Percentiles rank a stretch among this genome's conserved stretches.
Evolutionary conservation across 2,113 vertebrate species (phyloP).

Genomic region (Mastomys coucha): DNA sequence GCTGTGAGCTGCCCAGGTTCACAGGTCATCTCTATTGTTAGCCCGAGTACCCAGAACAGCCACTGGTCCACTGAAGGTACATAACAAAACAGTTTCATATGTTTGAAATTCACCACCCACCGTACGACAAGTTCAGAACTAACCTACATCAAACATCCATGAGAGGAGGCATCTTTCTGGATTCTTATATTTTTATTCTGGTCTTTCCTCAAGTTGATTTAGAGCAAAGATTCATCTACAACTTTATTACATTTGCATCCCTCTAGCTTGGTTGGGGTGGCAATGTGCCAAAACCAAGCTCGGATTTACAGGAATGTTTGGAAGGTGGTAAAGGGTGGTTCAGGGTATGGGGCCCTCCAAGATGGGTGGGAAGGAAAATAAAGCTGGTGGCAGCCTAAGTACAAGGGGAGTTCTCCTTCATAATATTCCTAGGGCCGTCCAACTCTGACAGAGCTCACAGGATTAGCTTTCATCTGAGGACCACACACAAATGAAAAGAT

Average conservation of each 20-base stretch:
- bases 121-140: neutral
- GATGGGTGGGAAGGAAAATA: neutral
- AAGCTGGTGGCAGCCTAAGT: neutral
- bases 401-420: neutral
- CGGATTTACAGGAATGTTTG: neutral
- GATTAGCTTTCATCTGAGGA: neutral
- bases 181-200: neutral
- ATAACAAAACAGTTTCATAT: neutral
- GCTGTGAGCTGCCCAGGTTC: slow-evolving; percentile 30
- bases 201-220: slow-evolving; percentile 38
- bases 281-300: neutral
- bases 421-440: neutral
- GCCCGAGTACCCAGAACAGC: neutral
- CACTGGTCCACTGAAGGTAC: neutral
- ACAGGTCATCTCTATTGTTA: slow-evolving; percentile 1
- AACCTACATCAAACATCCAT: neutral
- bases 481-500: slow-evolving; percentile 41
- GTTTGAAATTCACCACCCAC: neutral
- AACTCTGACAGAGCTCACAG: neutral
- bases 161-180: neutral
- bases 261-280: neutral
- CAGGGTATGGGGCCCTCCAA: neutral
- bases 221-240: neutral
- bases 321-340: neutral
- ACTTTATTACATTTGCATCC: neutral